phyloP scores from a whole-genome alignment of 2,888 invertebrate species.

The Kuschelorhynchus macadamiae region DNA sequence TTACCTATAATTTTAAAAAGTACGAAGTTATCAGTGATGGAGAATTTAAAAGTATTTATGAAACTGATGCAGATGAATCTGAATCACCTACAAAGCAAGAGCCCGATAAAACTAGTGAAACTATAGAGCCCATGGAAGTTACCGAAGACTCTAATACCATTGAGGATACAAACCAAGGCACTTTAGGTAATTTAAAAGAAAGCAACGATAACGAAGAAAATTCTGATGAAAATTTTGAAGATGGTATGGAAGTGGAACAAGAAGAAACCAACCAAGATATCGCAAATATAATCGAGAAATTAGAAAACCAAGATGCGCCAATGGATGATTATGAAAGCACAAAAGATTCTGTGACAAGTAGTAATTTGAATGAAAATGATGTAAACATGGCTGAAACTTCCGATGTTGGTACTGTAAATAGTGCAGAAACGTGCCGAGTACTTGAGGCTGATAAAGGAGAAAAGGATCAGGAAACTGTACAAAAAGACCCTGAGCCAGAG shows the following conservation, averaged over 20 bases:
- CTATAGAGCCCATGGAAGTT: slow-evolving; percentile 15
- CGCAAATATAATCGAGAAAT: slow-evolving; percentile 19
- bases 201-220: not conserved
- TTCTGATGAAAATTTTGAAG: slow-evolving; percentile 11
- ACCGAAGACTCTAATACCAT: not conserved
- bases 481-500: not conserved
- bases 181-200: not conserved
- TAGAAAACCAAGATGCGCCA: slow-evolving; percentile 23
- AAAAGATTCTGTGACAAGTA: too few relatives aligned
- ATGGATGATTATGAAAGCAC: slow-evolving; percentile 1
- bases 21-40: slow-evolving; percentile 34
- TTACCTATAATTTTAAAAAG: slow-evolving; percentile 13
- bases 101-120: not conserved
- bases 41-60: slow-evolving; percentile 47
- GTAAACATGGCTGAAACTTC: slow-evolving; percentile 16
- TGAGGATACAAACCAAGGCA: not conserved
- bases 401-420: slow-evolving; percentile 53
- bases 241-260: slow-evolving; percentile 25
- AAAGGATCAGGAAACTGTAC: too few relatives aligned
- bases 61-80: slow-evolving; percentile 20
- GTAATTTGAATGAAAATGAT: slow-evolving; percentile 12
- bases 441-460: slow-evolving; percentile 62
- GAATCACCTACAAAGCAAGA: not conserved
- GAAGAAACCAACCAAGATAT: slow-evolving; percentile 22
- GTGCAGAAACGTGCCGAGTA: slow-evolving; percentile 60